Base-by-base conservation (phyloP, 2,888 invertebrate genomes). In the Diarsia rubi region DNA sequence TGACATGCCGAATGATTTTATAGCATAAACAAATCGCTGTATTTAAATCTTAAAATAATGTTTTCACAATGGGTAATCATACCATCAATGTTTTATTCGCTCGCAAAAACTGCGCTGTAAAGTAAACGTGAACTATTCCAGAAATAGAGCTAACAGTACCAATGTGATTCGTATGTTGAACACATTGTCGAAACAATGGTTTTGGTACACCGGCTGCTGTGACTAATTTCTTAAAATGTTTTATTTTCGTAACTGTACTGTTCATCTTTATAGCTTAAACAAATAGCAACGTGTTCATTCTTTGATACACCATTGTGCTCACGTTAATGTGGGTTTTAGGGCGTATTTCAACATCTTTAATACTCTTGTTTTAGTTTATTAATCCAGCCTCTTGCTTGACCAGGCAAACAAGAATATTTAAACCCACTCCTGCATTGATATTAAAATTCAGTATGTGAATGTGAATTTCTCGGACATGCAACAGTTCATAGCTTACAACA, bases 101-200 rank as follows among this genome's bases (percentile, higher is more conserved):
- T 92, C 89, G 91, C 93, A 93, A 94, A 94, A 94, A 92, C 92
- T 89, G 82, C 89, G 89, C 85, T 84, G 90, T 93, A 91, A 93
- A 92, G 90, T 91, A 92, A 94, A 93, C 92, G 86, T 90, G 90
- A 91, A 92, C 91, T 90, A 90, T 91, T 92, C 92, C 90, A 87
- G 91, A 94, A 95, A 95, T 96, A 95, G 93, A 94, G 88, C 90
- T 84, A 89, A 90, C 92, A 89, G 91, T 93, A 91, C 77, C 54
- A 31, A 65, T 92, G 92, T 88, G 92, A 92, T 93, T 93, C 88
- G 92, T 93, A 91, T 93, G 93, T 92, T 90, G 92, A 93, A 91
- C 92, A 91, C 89, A 91, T 90, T 93, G 93, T 91, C 88, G 94
- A 91, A 95, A 94, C 94, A 95, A 94, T 95, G 88, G 93, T 92